A percentile compares a stretch with the other conserved stretches of the same genome.
These are phyloP conservation scores for Brachionus rotundiformis DNA, from an alignment of 1,140 invertebrate genomes.

Conservation along the genomic window DNA sequence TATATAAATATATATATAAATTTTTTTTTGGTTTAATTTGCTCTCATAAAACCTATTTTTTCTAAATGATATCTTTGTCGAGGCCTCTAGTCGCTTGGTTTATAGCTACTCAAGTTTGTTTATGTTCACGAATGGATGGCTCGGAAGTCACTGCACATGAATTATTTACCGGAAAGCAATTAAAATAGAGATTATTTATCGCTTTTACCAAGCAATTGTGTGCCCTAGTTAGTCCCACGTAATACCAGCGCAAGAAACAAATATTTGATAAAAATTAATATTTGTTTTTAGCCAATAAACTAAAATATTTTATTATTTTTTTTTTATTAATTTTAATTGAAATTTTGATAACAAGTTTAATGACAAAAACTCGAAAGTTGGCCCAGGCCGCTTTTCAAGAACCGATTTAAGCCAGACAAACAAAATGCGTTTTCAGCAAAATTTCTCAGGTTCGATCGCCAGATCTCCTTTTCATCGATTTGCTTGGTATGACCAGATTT, in stretches of 20 bases:
- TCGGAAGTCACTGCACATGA: constrained; percentile 15
- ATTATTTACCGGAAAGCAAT: constrained; percentile 5
- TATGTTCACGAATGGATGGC: constrained; percentile 5
- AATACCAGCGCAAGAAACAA: constrained; percentile 2
- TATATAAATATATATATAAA: too few relatives aligned
- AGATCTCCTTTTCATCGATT: not conserved
- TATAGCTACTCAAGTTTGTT: not conserved
- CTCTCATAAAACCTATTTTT: not conserved
- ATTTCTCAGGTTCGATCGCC: not conserved
- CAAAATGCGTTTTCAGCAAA: not conserved
- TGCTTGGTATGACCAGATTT: not conserved
- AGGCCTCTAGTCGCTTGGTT: not conserved
- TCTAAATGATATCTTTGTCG: not conserved
- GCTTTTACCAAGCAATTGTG: not conserved
- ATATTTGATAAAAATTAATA: constrained; percentile 10
- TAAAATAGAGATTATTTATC: not conserved
- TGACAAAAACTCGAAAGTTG: not conserved
- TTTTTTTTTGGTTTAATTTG: not conserved
- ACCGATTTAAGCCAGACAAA: not conserved
- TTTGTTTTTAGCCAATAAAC: not conserved
- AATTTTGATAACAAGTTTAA: not conserved
- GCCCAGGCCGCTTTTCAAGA: not conserved
- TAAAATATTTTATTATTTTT: constrained; percentile 13
- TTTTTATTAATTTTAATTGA: constrained; percentile 9
- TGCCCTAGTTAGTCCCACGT: not conserved